These are phyloP conservation scores for Notocelia uddmanniana DNA, from an alignment of 2,888 invertebrate species.

Conservation along the genomic window DNA sequence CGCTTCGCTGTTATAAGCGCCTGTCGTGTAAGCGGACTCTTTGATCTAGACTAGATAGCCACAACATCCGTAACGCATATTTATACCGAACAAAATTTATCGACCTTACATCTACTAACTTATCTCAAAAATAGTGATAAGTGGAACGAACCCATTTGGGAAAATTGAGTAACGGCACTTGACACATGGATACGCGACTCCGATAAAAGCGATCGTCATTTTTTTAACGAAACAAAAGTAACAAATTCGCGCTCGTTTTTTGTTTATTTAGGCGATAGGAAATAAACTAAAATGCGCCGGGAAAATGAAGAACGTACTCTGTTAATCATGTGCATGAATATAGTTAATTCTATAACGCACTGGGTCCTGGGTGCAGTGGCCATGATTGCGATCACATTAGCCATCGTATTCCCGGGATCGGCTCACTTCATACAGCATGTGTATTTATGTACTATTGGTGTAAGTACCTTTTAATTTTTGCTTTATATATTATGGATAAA, in stretches of 20 bases:
- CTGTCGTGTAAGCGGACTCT: background rate
- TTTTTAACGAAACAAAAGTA: background rate
- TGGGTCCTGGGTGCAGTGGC: constrained; percentile 58
- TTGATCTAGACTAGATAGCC: constrained; percentile 1
- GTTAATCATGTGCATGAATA: constrained; percentile 54
- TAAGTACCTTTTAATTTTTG: constrained; percentile 55
- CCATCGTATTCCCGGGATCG: constrained; percentile 33
- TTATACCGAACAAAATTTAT: background rate
- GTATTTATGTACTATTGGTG: constrained; percentile 66
- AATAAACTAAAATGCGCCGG: constrained; percentile 15
- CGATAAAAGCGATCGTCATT: constrained; percentile 1
- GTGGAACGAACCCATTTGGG: background rate
- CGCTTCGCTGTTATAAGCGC: background rate
- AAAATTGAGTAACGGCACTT: background rate
- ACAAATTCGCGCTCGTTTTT: background rate
- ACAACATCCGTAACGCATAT: background rate
- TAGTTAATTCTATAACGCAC: constrained; percentile 57
- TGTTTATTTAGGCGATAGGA: background rate
- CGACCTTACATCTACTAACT: background rate
- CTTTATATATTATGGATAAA: no score
- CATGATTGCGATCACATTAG: constrained; percentile 54
- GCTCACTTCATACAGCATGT: constrained; percentile 57
- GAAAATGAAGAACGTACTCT: constrained; percentile 27
- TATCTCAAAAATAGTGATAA: constrained; percentile 12
- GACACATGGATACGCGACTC: background rate